Evolutionary conservation across 35 echinoderm and acorn worm species (phyloP).

Genomic region (Amphiura filiformis): DNA sequence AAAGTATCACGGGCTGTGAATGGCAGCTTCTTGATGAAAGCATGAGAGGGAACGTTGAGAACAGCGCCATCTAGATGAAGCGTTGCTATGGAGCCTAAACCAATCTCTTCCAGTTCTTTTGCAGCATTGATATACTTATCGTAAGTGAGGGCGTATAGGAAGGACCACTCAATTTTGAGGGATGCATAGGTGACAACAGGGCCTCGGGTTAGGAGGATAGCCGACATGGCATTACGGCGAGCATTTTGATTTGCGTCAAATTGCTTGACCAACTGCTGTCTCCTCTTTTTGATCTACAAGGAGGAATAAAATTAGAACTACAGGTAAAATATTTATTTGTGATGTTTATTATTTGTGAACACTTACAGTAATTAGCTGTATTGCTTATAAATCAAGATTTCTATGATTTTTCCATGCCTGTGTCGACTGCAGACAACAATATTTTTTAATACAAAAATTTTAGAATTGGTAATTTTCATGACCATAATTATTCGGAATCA

Average conservation of each 20-base stretch:
- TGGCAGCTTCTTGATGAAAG: not conserved
- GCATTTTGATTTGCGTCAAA: not conserved
- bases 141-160: not conserved
- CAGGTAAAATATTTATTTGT: no score
- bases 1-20: not conserved
- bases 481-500: no score
- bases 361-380: no score
- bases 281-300: no score
- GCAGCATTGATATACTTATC: not conserved
- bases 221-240: not conserved
- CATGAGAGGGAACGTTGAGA: not conserved
- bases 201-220: not conserved
- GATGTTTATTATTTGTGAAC: no score
- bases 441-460: no score
- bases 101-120: not conserved
- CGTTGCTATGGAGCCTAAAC: not conserved
- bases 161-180: not conserved
- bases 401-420: no score
- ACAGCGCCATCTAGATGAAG: not conserved
- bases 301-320: no score
- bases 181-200: not conserved
- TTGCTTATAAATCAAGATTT: no score
- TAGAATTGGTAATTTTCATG: no score
- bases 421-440: no score
- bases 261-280: no score